Base-by-base conservation (phyloP, 2,797 vertebrate genomes). In the Buphagus erythrorhynchus region DNA sequence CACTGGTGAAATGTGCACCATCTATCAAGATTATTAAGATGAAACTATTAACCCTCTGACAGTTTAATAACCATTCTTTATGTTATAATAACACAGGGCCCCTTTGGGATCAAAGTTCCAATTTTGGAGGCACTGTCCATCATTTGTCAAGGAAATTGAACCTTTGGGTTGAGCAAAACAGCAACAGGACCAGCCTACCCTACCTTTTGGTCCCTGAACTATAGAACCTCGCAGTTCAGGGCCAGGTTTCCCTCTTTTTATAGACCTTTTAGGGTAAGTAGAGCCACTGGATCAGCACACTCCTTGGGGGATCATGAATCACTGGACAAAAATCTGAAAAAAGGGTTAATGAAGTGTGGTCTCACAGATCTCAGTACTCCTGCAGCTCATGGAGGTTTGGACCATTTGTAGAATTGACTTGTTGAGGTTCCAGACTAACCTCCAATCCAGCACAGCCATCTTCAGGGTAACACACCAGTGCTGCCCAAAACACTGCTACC, bases 11-110 rank as follows among this genome's bases (percentile, higher is more conserved):
- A 97, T 97, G 97, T 97, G 97, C 97, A 95, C 88, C 94, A 98
- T 97, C 97, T 97, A 98, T 98, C 96, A 98, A 98, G 97, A 98
- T 98, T 98, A 99, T 98, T 98, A 98, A 98, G 97, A 98, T 98
- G 96, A 98, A 99, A 97, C 97, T 97, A 98, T 98, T 97, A 97
- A 97, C 97, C 95, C 95, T 96, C 96, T 98, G 98, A 98, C 98
- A 98, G 96, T 98, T 99, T 99, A 98, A 98, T 98, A 98, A 98
- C 96, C 96, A 95, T 98, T 98, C 97, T 98, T 98, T 98, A 98
- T 98, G 97, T 98, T 98, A 98, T 98, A 98, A 98, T 98, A 98
- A 98, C 98, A 98, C 92, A 97, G 54, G 94, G 83, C 95, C 95
- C 96, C 97, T 97, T 98, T 97, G 98, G 95, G 98, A 97, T 98